phyloP scores from a whole-genome alignment of 2,797 vertebrate genomes.

The Channallabes apus region DNA sequence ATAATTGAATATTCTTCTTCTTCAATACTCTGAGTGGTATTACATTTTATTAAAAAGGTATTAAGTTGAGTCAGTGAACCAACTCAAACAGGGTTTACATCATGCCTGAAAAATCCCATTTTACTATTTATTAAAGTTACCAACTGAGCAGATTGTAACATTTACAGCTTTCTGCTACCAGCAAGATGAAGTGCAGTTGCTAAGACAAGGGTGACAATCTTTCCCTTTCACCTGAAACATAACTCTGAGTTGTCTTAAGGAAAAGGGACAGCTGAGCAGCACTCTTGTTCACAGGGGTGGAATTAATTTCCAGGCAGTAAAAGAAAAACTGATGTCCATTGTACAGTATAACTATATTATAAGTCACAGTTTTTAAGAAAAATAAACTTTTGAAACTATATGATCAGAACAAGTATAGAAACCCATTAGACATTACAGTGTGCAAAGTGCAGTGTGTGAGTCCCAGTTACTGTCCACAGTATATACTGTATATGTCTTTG shows the following conservation, averaged over 20 bases:
- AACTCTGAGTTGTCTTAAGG: neutral
- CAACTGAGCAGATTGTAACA: neutral
- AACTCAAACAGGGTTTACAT: conserved; percentile 7
- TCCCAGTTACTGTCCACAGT: neutral
- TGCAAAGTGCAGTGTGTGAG: neutral
- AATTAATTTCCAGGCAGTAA: neutral
- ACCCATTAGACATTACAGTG: neutral
- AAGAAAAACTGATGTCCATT: neutral
- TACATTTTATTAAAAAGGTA: conserved; percentile 8
- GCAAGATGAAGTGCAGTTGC: neutral
- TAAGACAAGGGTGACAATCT: neutral
- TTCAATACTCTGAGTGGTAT: neutral
- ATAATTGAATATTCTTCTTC: too few species aligned
- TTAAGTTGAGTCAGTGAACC: conserved; percentile 12
- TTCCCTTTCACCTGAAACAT: conserved; percentile 5
- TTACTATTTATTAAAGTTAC: conserved; percentile 2
- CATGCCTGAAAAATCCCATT: conserved; percentile 8
- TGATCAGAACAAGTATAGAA: neutral
- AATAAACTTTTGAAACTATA: neutral
- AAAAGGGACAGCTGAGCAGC: neutral
- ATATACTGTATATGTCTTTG: neutral
- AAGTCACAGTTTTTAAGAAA: neutral
- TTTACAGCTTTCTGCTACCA: conserved; percentile 5
- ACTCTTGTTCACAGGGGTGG: neutral
- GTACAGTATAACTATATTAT: neutral